Evolutionary conservation across 1,140 invertebrate genomes (phyloP).

Genomic region (Lucilia cuprina): DNA sequence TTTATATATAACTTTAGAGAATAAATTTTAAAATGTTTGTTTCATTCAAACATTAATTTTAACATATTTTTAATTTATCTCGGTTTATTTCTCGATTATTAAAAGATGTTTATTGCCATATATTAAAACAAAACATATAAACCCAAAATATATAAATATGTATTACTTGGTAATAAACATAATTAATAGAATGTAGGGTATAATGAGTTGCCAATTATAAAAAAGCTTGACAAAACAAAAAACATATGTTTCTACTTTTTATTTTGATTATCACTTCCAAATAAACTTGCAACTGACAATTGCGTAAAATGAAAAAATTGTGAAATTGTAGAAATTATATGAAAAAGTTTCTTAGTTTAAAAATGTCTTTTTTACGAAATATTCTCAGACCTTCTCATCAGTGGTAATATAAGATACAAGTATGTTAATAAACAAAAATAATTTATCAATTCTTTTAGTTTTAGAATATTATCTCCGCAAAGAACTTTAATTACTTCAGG

Average conservation of each 20-base stretch:
- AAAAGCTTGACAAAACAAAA: too few relatives aligned
- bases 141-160: too few relatives aligned
- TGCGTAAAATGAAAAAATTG: constrained; percentile 2
- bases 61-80: too few relatives aligned
- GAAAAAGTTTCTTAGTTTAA: not conserved
- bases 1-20: too few relatives aligned
- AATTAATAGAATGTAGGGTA: too few relatives aligned
- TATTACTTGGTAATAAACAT: too few relatives aligned
- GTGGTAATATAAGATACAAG: not conserved
- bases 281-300: not conserved
- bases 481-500: not conserved
- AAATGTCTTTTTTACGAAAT: constrained; percentile 21
- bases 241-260: not conserved
- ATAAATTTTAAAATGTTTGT: too few relatives aligned
- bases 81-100: too few relatives aligned
- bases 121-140: too few relatives aligned
- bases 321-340: not conserved
- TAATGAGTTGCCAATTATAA: too few relatives aligned
- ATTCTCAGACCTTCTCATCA: not conserved
- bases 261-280: not conserved
- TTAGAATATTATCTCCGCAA: not conserved
- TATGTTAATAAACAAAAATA: not conserved
- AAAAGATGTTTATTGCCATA: too few relatives aligned
- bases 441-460: not conserved
- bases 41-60: too few relatives aligned